phyloP scores from a whole-genome alignment of 2,797 vertebrate species.

The Sebastolobus altivelis region DNA sequence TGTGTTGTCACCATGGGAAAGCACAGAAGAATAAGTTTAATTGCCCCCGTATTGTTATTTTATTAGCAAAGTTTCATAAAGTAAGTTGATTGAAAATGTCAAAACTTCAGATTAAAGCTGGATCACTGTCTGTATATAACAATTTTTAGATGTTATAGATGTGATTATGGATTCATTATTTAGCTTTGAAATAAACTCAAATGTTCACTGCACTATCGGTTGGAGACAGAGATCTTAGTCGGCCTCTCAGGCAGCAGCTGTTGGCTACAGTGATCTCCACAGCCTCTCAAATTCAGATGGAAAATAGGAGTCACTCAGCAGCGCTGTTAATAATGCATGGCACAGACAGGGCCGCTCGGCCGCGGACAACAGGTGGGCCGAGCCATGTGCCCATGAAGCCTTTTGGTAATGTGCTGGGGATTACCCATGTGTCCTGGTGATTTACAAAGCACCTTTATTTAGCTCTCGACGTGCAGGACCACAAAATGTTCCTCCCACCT shows the following conservation, averaged over 20 bases:
- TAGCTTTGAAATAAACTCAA: conserved; percentile 12
- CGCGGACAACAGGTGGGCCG: conserved; percentile 83
- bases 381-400: conserved; percentile 70
- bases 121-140: not conserved
- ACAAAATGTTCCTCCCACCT: conserved; percentile 51
- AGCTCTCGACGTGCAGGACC: conserved; percentile 65
- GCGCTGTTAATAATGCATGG: conserved; percentile 84
- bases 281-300: conserved; percentile 83
- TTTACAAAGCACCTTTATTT: conserved; percentile 87
- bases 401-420: conserved; percentile 73
- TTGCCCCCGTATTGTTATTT: not conserved
- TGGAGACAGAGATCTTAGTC: conserved; percentile 61
- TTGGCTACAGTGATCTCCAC: conserved; percentile 75
- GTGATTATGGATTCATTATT: conserved; percentile 7
- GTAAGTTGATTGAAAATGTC: not conserved
- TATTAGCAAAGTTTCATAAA: not conserved
- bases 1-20: conserved; percentile 1
- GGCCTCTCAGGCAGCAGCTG: conserved; percentile 76
- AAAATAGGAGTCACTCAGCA: conserved; percentile 81
- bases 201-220: conserved; percentile 9
- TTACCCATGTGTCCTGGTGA: conserved; percentile 79
- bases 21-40: not conserved
- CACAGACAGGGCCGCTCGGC: conserved; percentile 67
- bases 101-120: not conserved
- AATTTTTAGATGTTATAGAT: conserved; percentile 11